Percentiles rank a stretch among this genome's conserved stretches.
Conservation (phyloP, 2,797 vertebrate genomes). For the Clarias laeviceps region DNA sequence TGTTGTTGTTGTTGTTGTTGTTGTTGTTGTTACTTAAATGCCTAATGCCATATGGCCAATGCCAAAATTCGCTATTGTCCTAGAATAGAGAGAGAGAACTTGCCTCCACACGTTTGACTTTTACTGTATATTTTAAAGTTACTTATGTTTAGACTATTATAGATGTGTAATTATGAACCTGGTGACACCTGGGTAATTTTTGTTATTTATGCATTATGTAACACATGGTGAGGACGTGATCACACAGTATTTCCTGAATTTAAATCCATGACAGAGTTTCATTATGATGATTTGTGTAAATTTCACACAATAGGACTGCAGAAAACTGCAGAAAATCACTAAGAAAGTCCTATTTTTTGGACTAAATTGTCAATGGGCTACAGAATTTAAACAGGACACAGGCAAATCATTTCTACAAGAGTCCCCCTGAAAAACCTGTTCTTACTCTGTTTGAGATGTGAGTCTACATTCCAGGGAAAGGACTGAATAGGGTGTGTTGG, state of each 20-base stretch:
- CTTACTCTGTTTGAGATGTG: not conserved
- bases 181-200: not conserved
- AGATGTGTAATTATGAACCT: not conserved
- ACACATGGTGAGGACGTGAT: not conserved
- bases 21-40: no score
- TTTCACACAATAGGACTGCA: not conserved
- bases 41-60: no score
- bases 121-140: not conserved
- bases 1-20: no score
- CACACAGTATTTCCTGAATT: not conserved
- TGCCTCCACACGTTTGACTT: no score
- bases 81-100: no score
- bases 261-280: not conserved
- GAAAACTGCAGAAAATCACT: not conserved
- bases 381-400: not conserved
- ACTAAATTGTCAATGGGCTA: not conserved
- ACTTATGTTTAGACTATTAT: not conserved
- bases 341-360: not conserved
- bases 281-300: not conserved
- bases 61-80: no score
- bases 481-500: not conserved
- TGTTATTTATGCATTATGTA: not conserved
- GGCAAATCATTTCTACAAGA: not conserved
- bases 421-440: conserved; percentile 6
- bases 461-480: conserved; percentile 4